Evolutionary conservation across 2,888 invertebrate species (phyloP), one percentile per base, ranked within the genome.

Genomic region (Platycheirus albimanus): DNA sequence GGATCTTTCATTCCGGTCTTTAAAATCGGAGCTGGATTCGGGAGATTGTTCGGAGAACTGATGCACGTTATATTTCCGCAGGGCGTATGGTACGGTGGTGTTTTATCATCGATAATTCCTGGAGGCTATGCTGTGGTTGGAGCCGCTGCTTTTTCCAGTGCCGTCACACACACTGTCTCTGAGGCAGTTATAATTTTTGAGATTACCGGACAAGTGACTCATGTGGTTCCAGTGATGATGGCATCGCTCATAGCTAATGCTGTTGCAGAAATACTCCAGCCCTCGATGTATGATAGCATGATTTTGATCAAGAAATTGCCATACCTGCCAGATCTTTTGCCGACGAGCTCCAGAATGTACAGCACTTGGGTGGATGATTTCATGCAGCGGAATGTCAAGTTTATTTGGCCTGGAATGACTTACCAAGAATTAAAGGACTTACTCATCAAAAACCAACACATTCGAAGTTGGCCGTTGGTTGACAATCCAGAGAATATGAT

Each of bases 181-280:
- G 98, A 99, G 43, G 97, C 98, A 85, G 99, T 99, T 85, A 99
- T 99, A 85, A 96, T 99, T 76, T 98, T 98, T 91, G 99, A 99
- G 92, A 96, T 99, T 95, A 99, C 99, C 0, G 99, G 99, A 28
- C 99, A 99, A 92, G 97, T 99, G 86, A 97, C 98, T 0, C 98
- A 99, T 89, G 95, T 99, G 38, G 94, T 99, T 47, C 99, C 98
- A 0, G 96, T 98, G 72, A 98, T 98, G 96, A 97, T 99, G 85
- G 96, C 99, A 0, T 99, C 99, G 0, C 92, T 99, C 63, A 96
- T 99, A 15, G 96, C 99, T 20, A 99, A 99, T 91, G 99, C 98
- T 0, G 95, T 98, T n/a, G 98, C 98, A 0, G 95, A 98, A 20
- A 92, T 97, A 17, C 92, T 99, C 5, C 98, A 98, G 87, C 99